phyloP scores from a whole-genome alignment of 1,140 invertebrate species.

The Zaprionus ornatus region DNA sequence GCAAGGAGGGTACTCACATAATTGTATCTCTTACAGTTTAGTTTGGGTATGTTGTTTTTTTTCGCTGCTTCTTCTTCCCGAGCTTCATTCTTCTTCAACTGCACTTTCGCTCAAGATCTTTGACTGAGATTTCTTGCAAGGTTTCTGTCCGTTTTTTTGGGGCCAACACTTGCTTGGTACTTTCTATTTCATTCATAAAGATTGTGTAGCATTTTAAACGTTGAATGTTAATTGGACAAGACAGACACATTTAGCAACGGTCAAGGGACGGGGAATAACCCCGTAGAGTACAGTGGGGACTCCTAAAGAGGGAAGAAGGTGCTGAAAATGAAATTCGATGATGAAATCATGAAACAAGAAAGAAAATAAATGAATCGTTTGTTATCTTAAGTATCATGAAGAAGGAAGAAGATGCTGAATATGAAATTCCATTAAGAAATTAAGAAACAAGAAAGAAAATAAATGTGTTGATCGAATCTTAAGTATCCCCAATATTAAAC shows the following conservation, averaged over 20 bases:
- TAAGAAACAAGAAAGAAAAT: too few relatives aligned
- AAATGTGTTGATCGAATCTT: too few relatives aligned
- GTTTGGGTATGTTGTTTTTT: not conserved
- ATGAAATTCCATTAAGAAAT: not conserved
- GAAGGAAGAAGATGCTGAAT: not conserved
- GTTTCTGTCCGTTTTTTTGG: conserved; percentile 10
- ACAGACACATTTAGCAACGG: conserved; percentile 23
- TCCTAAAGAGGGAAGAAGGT: not conserved
- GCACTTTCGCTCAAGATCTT: conserved; percentile 70
- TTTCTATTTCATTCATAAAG: conserved; percentile 77
- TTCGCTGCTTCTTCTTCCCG: conserved; percentile 5
- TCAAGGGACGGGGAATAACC: not conserved
- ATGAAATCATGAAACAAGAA: not conserved
- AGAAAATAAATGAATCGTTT: too few relatives aligned
- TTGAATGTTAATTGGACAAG: conserved; percentile 31
- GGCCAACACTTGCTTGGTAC: conserved; percentile 40
- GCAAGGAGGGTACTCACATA: not conserved
- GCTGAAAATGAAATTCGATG: not conserved
- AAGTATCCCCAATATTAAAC: too few relatives aligned
- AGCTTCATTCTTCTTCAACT: conserved; percentile 26
- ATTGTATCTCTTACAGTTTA: conserved; percentile 26
- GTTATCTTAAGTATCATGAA: too few relatives aligned
- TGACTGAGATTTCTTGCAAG: conserved; percentile 47
- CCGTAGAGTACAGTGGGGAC: not conserved
- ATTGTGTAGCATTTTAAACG: conserved; percentile 48